phyloP scores from a whole-genome alignment of 2,113 vertebrate species.

The Brachirus orientalis region DNA sequence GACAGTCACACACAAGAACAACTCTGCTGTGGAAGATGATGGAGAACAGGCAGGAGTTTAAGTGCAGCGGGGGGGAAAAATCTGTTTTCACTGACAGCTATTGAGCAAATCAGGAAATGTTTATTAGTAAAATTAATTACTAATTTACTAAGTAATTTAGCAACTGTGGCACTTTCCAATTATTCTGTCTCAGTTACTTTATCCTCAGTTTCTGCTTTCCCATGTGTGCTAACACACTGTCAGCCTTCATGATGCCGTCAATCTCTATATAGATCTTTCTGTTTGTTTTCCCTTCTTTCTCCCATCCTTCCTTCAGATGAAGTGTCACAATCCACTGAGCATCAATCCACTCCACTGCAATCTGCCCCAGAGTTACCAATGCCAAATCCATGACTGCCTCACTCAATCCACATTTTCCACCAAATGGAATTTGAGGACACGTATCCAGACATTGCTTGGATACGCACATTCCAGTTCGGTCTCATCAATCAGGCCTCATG shows the following conservation, averaged over 20 bases:
- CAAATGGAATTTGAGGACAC: constrained; percentile 78
- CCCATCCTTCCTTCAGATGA: constrained; percentile 81
- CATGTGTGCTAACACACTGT: constrained; percentile 37
- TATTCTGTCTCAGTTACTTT: constrained; percentile 55
- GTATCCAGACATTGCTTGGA: constrained; percentile 76
- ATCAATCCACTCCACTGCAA: constrained; percentile 78
- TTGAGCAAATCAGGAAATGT: constrained; percentile 54
- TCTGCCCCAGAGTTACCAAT: constrained; percentile 73
- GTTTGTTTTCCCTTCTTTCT: constrained; percentile 73
- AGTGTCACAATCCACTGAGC: constrained; percentile 79
- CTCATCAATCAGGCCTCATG: constrained; percentile 78
- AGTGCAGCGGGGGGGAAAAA: constrained; percentile 9
- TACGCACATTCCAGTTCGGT: constrained; percentile 74
- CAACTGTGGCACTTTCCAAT: constrained; percentile 45
- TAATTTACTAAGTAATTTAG: constrained; percentile 55
- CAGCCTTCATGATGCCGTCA: constrained; percentile 63
- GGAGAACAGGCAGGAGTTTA: constrained; percentile 4
- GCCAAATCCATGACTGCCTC: constrained; percentile 77
- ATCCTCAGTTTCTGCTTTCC: constrained; percentile 44
- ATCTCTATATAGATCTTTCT: constrained; percentile 74
- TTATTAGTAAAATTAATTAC: constrained; percentile 40
- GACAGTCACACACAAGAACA: constrained; percentile 3
- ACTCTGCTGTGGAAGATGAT: constrained; percentile 9
- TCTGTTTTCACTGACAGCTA: constrained; percentile 38
- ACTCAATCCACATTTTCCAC: constrained; percentile 82